Base-by-base conservation (phyloP, 2,113 vertebrate species). In the Rhinoderma darwinii region DNA sequence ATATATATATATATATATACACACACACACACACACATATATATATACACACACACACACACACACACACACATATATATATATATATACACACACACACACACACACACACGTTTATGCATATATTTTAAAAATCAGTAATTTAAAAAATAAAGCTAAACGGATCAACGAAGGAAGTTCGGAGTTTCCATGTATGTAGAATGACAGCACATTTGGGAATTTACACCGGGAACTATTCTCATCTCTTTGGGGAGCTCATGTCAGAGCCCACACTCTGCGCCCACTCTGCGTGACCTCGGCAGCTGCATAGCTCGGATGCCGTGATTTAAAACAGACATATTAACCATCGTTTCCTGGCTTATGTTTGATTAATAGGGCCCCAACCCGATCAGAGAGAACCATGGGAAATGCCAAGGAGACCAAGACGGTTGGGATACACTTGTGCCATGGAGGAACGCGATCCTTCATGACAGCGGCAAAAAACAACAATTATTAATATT, bases 271-370 rank as follows among this genome's bases (percentile, higher is more conserved):
- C 70, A 89, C 90, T 89, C 89, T 85, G 22, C 88, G 89, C 88
- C 84, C 91, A 91, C 90, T 91, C 89, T 76, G 88, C 68, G 79
- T 47, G 77, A 82, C 89, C 89, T 91, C 89, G 91, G 90, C 91
- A 91, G 90, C 91, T 92, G 89, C 91, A 84, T 59, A 82, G 82
- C 86, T 83, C 0, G 0, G 56, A 89, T 90, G 87, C 88, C 89
- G 56, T 77, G 70, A 43, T 75, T 86, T 63, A 68, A 86, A 82
- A 25, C 4, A 0, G 70, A 8, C 27, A 83, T 89, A 86, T 78
- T 43, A 50, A 51, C 84, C 74, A 37, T 68, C 44, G 25, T 47
- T 86, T 77, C 59, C 73, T 37, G 54, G 83, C 5, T 84, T 84
- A 63, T 18, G 44, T 84, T 66, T 66, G 27, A 63, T 61, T 74